phyloP scores from a whole-genome alignment of 2,888 invertebrate genomes.

The Yponomeuta plumbellus region DNA sequence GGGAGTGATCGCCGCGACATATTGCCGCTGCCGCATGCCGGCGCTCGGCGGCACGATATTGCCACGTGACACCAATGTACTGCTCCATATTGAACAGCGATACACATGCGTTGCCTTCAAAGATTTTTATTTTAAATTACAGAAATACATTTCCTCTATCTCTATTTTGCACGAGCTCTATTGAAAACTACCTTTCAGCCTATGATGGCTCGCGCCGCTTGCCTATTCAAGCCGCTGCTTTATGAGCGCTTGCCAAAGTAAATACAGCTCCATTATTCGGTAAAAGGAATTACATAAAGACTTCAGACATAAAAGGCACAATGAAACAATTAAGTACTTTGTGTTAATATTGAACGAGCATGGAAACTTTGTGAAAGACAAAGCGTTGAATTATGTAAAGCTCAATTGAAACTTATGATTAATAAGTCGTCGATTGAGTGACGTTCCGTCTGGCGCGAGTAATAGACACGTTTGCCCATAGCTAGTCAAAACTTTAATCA shows the following conservation, averaged over 20 bases:
- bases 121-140: neutral
- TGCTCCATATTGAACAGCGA: constrained; percentile 6
- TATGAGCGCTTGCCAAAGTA: neutral
- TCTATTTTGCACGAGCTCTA: neutral
- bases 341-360: neutral
- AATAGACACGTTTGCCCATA: too few species aligned
- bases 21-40: neutral
- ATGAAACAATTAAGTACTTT: constrained; percentile 1
- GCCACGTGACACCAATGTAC: neutral
- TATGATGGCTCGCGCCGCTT: neutral
- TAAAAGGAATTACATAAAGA: neutral
- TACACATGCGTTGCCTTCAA: neutral
- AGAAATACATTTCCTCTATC: neutral
- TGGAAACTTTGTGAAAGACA: neutral
- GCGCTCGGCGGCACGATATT: neutral
- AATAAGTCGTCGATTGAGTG: too few species aligned
- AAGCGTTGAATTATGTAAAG: neutral
- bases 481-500: too few species aligned
- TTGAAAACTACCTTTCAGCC: neutral
- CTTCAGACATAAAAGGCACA: neutral
- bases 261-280: neutral
- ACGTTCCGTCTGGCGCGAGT: too few species aligned
- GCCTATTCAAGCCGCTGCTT: neutral
- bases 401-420: neutral
- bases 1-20: too few species aligned